phyloP scores from a whole-genome alignment of 2,888 invertebrate species.

The Pachydiplax longipennis region DNA sequence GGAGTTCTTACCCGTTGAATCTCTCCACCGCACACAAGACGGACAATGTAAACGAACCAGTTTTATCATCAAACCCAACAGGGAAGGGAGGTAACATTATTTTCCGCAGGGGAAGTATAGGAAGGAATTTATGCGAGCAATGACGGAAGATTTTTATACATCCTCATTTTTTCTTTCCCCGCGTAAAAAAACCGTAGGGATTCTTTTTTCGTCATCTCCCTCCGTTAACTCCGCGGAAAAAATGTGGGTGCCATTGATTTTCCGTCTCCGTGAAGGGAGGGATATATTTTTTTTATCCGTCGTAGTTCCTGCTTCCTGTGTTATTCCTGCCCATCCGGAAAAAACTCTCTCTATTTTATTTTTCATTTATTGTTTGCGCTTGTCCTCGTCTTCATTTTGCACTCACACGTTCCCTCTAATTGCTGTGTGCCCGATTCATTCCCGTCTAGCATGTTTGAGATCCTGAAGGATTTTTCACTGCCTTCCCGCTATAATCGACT shows the following conservation, averaged over 20 bases:
- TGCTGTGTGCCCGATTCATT: neutral
- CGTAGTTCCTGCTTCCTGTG: neutral
- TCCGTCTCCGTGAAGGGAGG: neutral
- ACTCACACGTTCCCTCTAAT: neutral
- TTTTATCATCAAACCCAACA: neutral
- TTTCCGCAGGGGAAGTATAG: neutral
- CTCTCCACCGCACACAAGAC: neutral
- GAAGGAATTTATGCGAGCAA: neutral
- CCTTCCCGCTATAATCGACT: neutral
- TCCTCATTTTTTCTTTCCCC: neutral
- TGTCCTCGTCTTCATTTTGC: neutral
- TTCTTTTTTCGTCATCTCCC: neutral
- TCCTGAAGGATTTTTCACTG: neutral
- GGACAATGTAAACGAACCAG: neutral
- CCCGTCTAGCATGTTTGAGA: neutral
- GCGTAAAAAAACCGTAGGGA: no score
- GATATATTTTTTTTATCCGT: neutral
- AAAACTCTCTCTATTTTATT: neutral
- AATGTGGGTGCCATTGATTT: neutral
- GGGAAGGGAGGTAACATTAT: neutral
- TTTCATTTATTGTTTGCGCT: neutral
- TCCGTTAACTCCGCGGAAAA: neutral
- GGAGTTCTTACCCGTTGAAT: neutral
- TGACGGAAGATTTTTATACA: neutral
- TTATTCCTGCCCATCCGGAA: neutral